Base-by-base conservation (phyloP, 2,113 vertebrate species). In the Austrofundulus limnaeus region DNA sequence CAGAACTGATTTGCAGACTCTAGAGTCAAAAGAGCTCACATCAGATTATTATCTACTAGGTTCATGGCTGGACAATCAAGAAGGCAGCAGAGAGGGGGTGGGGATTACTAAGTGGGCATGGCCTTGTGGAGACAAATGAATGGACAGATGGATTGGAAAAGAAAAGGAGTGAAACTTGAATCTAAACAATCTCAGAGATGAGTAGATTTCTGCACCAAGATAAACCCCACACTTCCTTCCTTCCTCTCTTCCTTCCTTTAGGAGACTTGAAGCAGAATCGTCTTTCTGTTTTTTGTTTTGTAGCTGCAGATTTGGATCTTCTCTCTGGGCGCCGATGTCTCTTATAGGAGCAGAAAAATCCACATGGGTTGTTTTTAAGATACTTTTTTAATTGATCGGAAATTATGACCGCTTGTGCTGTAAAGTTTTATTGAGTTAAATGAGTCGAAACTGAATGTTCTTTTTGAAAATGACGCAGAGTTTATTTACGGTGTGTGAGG, bases 21-120 rank as follows among this genome's bases (percentile, higher is more conserved):
- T 1, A 11, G 24, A n/a, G 16, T 50, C n/a, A n/a, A 39, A 28
- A 20, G 66, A 70, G 62, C 66, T n/a, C n/a, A n/a, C n/a, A n/a
- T 60, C 52, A 39, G 62, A 46, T 75, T 51, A 50, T 42, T 43
- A 47, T 56, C 66, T 72, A 52, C 73, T 51, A 25, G 16, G 23
- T 58, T 25, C 78, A 72, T 59, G 62, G 49, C 66, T 66, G 83
- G 81, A 88, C 83, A 88, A 84, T 88, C 79, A 53, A 68, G 75
- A 52, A 12, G 31, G 2, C 16, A 14, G 56, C 34, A 51, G 43
- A 2, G 47, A 70, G 69, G 56, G n/a, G n/a, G n/a, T n/a, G n/a
- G n/a, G n/a, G n/a, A n/a, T n/a, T n/a, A n/a, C n/a, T n/a, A n/a
- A n/a, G n/a, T n/a, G 48, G 66, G 45, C 16, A 66, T 48, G 47